phyloP scores from a whole-genome alignment of 2,797 vertebrate species.

The Pachyuromys duprasi region DNA sequence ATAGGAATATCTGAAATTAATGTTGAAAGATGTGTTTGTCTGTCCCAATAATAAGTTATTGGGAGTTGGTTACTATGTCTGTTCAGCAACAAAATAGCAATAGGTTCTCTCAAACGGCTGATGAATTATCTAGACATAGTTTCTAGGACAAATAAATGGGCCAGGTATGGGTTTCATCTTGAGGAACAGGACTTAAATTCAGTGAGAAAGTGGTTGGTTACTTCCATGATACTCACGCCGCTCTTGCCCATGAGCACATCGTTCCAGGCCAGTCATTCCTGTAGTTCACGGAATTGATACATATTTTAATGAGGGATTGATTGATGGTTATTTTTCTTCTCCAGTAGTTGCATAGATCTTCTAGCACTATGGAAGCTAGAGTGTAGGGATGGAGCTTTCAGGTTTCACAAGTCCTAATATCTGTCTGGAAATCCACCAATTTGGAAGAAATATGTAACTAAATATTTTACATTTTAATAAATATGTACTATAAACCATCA shows the following conservation, averaged over 20 bases:
- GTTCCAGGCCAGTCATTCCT: background rate
- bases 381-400: background rate
- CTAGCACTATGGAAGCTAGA: background rate
- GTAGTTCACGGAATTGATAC: too few species aligned
- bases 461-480: background rate
- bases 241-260: background rate
- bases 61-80: background rate
- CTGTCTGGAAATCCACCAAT: conserved; percentile 10
- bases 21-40: too few species aligned
- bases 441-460: background rate
- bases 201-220: background rate
- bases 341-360: too few species aligned
- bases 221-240: too few species aligned
- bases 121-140: too few species aligned
- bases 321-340: background rate
- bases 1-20: background rate
- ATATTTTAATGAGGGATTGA: too few species aligned
- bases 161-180: background rate
- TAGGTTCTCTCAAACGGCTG: too few species aligned
- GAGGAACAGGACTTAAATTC: background rate
- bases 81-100: background rate
- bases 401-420: background rate
- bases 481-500: background rate
- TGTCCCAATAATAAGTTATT: too few species aligned
- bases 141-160: background rate